Percentiles rank a stretch among this genome's conserved stretches.
These are phyloP conservation scores for Maniola hyperantus DNA, from an alignment of 2,888 invertebrate species.

Conservation along the genomic window DNA sequence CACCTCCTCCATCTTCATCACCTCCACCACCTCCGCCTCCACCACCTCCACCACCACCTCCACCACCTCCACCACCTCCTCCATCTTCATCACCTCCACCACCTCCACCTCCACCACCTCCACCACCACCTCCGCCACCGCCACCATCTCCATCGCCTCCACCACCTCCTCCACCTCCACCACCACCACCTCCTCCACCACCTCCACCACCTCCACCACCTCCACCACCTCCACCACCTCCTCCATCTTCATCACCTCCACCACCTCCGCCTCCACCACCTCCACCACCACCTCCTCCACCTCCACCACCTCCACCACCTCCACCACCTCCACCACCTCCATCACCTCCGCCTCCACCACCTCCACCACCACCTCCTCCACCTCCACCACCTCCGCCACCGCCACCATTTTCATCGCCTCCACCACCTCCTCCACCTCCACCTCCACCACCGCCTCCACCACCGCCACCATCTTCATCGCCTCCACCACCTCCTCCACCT, in stretches of 20 bases:
- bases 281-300: conserved; percentile 1
- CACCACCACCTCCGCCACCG: neutral
- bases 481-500: conserved; percentile 27
- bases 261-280: neutral
- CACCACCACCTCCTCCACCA: neutral
- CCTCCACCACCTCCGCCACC: neutral
- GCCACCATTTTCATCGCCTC: neutral
- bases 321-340: neutral
- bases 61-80: neutral
- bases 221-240: neutral
- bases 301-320: neutral
- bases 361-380: neutral
- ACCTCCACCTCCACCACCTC: neutral
- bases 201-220: neutral
- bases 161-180: neutral
- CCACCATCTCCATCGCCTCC: neutral
- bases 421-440: conserved; percentile 7
- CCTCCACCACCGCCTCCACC: conserved; percentile 1
- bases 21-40: conserved; percentile 14
- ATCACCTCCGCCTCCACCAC: neutral
- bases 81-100: neutral
- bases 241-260: neutral
- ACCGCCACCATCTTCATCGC: conserved; percentile 7
- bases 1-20: neutral
- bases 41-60: conserved; percentile 23